These are phyloP conservation scores for Aleiodes alternator DNA, from an alignment of 2,888 invertebrate genomes.

Conservation along the genomic window DNA sequence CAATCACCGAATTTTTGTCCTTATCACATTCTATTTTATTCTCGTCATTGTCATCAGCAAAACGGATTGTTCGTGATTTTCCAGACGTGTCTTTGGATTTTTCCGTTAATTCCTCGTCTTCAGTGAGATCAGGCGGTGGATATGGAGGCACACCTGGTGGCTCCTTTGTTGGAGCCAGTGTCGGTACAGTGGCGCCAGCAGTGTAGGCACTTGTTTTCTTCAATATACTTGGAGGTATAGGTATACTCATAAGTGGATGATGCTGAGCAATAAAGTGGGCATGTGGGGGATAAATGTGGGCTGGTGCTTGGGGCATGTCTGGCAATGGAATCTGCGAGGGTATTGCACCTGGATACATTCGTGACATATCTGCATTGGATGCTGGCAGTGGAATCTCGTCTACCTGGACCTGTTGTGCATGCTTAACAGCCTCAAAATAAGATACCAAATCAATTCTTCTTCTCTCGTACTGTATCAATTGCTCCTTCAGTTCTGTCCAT, in stretches of 20 bases:
- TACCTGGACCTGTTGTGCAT: slow-evolving; percentile 95
- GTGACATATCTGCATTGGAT: slow-evolving; percentile 66
- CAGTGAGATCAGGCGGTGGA: slow-evolving; percentile 86
- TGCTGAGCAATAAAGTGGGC: slow-evolving; percentile 72
- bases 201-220: slow-evolving; percentile 83
- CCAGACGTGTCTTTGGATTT: slow-evolving; percentile 72
- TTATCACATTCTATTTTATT: slow-evolving; percentile 76
- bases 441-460: slow-evolving; percentile 90
- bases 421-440: slow-evolving; percentile 96
- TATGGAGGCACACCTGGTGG: slow-evolving; percentile 93
- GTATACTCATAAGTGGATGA: slow-evolving; percentile 77
- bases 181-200: slow-evolving; percentile 67
- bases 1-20: slow-evolving; percentile 71
- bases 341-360: slow-evolving; percentile 73
- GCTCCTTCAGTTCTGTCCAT: slow-evolving; percentile 92
- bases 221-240: slow-evolving; percentile 82
- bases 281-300: slow-evolving; percentile 70
- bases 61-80: slow-evolving; percentile 79
- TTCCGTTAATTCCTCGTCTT: slow-evolving; percentile 77
- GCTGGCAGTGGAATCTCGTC: slow-evolving; percentile 97
- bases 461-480: slow-evolving; percentile 95
- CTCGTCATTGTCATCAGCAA: slow-evolving; percentile 80
- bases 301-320: slow-evolving; percentile 72
- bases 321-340: slow-evolving; percentile 80
- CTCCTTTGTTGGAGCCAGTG: slow-evolving; percentile 77